Base-by-base conservation (phyloP, 2,888 invertebrate genomes). In the Caenorhabditis auriculariae region DNA sequence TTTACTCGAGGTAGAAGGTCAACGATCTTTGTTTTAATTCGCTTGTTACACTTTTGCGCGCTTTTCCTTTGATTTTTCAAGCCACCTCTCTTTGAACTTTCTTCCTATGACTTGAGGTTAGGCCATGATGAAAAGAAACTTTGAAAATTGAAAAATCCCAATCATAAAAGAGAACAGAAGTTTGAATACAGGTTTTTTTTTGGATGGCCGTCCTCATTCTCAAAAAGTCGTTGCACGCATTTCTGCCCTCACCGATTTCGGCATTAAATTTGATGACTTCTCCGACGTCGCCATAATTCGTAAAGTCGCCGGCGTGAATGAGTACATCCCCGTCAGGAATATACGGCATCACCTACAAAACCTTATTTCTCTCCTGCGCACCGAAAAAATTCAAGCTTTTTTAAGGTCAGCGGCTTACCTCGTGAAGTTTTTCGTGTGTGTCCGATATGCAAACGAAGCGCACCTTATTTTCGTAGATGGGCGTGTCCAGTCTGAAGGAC, bases 241-340 rank as follows among this genome's bases (percentile, higher is more conserved):
- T n/a, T n/a, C n/a, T n/a, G n/a, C n/a, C n/a, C 60, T 56, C 43
- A 75, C 78, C 76, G 45, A 78, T 71, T 65, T 78, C 77, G 23
- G 72, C 74, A 54, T 80, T 80, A 66, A 80, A 80, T 54, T 78
- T 76, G 72, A 78, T 77, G 44, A 80, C 79, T 60, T 78, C 76
- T 21, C 69, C 67, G 19, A 80, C 69, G 61, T 80, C 79, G 37
- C 80, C 80, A 47, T 71, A 72, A 49, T 80, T 77, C 32, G 80
- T 80, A 64, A 80, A 80, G 56, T 80, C 80, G 9, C 80, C 80
- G 21, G 79, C 70, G 53, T 80, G 80, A 52, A 80, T 78, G 23
- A 80, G 69, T 35, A 80, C 74, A 46, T 80, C 80, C 15, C 76
- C 76, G 43, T 76, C 72, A 19, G 75, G 75, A 42, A 75, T 59